phyloP scores from a whole-genome alignment of 2,888 invertebrate genomes.

The Rhabditoides inermis region DNA sequence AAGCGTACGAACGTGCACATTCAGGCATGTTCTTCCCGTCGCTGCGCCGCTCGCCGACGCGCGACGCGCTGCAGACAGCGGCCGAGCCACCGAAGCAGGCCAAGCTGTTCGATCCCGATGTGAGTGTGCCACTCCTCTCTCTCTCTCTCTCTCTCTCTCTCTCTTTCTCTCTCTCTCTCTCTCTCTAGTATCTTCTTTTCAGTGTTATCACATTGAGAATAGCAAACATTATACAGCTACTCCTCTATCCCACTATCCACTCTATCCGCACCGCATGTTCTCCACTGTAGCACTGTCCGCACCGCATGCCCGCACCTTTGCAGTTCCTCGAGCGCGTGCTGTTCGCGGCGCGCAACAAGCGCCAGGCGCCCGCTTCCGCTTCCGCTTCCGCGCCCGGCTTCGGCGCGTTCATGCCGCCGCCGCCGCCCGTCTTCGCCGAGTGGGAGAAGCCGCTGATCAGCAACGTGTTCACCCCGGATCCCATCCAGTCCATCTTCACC shows the following conservation, averaged over 20 bases:
- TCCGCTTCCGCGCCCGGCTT: constrained; percentile 8
- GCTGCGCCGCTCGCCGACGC: constrained; percentile 13
- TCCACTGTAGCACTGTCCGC: too few relatives aligned
- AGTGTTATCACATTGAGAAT: too few relatives aligned
- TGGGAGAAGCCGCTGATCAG: constrained; percentile 22
- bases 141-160: too few relatives aligned
- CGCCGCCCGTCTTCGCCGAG: constrained; percentile 19
- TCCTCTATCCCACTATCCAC: too few relatives aligned
- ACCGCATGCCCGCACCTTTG: too few relatives aligned
- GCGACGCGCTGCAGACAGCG: constrained; percentile 7
- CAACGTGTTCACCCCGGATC: constrained; percentile 41
- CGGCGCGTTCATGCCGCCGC: constrained; percentile 15
- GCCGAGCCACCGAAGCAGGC: constrained; percentile 15
- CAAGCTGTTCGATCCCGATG: constrained; percentile 25
- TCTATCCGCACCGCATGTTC: too few relatives aligned
- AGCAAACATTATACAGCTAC: too few relatives aligned
- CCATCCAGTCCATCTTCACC: constrained; percentile 37
- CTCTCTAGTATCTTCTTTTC: too few relatives aligned
- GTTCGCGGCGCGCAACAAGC: constrained; percentile 12
- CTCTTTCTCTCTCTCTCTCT: too few relatives aligned
- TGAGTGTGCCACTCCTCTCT: constrained; percentile 22
- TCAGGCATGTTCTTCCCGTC: constrained; percentile 28
- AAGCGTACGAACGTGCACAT: too few relatives aligned
- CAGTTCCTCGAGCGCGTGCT: too few relatives aligned
- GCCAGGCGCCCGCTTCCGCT: constrained; percentile 8